A percentile compares a stretch with the other conserved stretches of the same genome.
phyloP scores from a whole-genome alignment of 2,113 vertebrate genomes.

The Mormoops blainvillei region DNA sequence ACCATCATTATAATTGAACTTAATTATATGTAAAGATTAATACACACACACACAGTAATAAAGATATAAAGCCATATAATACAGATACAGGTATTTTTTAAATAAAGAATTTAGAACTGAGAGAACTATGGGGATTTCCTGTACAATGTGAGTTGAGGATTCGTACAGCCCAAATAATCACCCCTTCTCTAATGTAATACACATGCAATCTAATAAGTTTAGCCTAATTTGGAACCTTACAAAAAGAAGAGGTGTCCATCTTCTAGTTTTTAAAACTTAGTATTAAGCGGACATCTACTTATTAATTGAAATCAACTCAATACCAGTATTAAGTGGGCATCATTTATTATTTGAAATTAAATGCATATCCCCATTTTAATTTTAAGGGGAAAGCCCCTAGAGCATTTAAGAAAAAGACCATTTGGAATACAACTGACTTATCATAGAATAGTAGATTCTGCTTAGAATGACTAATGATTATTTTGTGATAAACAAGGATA shows the following conservation, averaged over 20 bases:
- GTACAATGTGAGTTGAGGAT: neutral
- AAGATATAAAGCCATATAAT: neutral
- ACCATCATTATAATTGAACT: neutral
- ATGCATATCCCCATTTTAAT: neutral
- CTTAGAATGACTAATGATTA: neutral
- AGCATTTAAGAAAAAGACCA: neutral
- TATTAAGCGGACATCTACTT: neutral
- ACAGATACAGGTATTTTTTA: neutral
- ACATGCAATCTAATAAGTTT: neutral
- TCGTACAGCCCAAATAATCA: neutral
- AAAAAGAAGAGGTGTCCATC: neutral
- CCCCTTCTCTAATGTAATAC: neutral
- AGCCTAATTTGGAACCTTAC: neutral
- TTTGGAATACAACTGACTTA: neutral
- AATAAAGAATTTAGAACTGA: neutral
- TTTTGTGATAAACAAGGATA: neutral
- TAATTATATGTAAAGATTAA: neutral
- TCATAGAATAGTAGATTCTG: neutral
- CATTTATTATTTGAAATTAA: neutral
- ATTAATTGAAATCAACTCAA: neutral
- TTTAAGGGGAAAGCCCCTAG: neutral
- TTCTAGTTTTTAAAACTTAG: neutral
- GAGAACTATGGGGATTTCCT: neutral
- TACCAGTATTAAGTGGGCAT: neutral
- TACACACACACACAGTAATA: neutral